Evolutionary conservation across 2,113 vertebrate genomes (phyloP), one percentile per base, ranked within the genome.

Genomic region (Neolamprologus variostigma): DNA sequence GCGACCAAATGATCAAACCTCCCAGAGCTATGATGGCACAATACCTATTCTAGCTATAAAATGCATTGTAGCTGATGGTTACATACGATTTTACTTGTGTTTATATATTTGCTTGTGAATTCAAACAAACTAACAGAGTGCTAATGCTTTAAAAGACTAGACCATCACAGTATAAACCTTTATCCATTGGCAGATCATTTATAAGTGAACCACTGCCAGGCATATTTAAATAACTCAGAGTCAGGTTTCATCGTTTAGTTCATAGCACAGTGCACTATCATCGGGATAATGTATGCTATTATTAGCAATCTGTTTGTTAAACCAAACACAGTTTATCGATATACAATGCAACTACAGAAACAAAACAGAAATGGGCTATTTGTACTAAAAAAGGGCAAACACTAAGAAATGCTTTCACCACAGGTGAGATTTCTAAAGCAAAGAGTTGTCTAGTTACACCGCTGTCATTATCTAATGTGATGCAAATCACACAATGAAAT

Each of bases 1-100:
- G 89, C 1, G 16, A 68, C 90, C 61, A 76, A 86, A 86, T 93
- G 88, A 92, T 89, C 85, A 89, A 82, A 88, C 80, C 81, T 89
- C 87, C 86, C 87, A 61, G 79, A 78, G 3, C 21, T 80, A 45
- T 59, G 35, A 81, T 31, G 66, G 50, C 86, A 33, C 55, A 12
- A 26, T 66, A 87, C 89, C 83, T 55, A 33, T 86, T 86, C 86
- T 84, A 84, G 37, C 82, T 80, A 37, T 87, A 83, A 90, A 89
- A 87, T 73, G 71, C 81, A 10, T 81, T 86, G 50, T 59, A 31
- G 31, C 42, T 83, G 80, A 73, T 80, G 80, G 57, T 83, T 17
- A 55, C 71, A 89, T 90, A 21, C 2, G 7, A 87, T 93, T 86
- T 89, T 73, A 79, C 84, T 87, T 85, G 55, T 45, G 37, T 88